A percentile compares a stretch with the other conserved stretches of the same genome.
phyloP scores from a whole-genome alignment of 2,888 invertebrate genomes.

The Eupithecia abbreviata region DNA sequence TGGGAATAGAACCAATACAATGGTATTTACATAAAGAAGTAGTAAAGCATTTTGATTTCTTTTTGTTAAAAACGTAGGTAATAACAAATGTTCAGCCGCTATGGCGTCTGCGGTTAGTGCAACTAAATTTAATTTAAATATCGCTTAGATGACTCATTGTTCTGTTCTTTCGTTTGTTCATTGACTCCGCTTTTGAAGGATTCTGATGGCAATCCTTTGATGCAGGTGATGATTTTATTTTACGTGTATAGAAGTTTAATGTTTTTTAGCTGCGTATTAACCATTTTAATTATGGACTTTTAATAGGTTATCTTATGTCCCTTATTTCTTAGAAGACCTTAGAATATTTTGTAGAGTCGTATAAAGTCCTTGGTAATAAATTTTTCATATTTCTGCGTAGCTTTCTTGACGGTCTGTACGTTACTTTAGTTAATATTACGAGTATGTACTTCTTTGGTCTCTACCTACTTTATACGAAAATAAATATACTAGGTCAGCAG shows the following conservation, averaged over 20 bases:
- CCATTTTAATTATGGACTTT: neutral
- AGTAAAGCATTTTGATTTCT: constrained; percentile 54
- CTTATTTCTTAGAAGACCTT: neutral
- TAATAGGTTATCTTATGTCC: neutral
- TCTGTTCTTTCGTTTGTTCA: constrained; percentile 31
- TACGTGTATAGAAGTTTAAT: neutral
- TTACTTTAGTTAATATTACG: too few species aligned
- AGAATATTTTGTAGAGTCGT: neutral
- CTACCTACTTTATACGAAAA: too few species aligned
- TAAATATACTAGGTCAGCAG: too few species aligned
- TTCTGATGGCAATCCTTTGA: neutral
- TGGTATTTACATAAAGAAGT: constrained; percentile 61
- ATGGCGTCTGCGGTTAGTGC: constrained; percentile 51
- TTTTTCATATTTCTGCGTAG: neutral
- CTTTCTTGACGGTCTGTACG: neutral
- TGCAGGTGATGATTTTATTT: neutral
- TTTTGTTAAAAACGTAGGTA: constrained; percentile 54
- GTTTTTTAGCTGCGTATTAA: neutral
- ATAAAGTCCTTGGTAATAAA: neutral
- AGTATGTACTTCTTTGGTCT: too few species aligned
- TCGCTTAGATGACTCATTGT: constrained; percentile 41
- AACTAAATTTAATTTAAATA: constrained; percentile 52
- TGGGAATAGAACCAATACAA: constrained; percentile 48
- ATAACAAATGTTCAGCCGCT: constrained; percentile 54
- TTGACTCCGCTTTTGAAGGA: neutral